Percentiles rank a stretch among this genome's conserved stretches.
phyloP scores from a whole-genome alignment of 2,888 invertebrate species.

The Biston stratarius region DNA sequence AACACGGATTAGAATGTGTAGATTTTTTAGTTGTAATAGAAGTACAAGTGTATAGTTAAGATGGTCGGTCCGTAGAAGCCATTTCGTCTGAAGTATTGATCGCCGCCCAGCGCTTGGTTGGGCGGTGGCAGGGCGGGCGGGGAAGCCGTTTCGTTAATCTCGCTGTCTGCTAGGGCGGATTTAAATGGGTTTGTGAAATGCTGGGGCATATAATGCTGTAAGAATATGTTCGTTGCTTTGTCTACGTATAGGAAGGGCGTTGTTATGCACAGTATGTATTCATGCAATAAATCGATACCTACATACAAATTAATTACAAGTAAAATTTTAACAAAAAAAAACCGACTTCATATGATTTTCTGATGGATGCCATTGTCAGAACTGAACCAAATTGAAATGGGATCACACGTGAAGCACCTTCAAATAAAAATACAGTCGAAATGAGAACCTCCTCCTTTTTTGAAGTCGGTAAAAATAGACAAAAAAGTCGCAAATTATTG shows the following conservation, averaged over 20 bases:
- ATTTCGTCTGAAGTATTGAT: conserved; percentile 39
- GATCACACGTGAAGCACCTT: no score
- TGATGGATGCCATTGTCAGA: no score
- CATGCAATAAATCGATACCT: no score
- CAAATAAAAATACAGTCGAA: no score
- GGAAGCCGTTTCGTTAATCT: conserved; percentile 64
- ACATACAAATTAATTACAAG: no score
- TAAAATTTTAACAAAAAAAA: no score
- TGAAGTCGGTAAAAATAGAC: no score
- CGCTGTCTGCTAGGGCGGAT: conserved; percentile 43
- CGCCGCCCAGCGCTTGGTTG: conserved; percentile 41
- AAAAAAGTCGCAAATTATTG: no score
- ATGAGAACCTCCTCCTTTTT: no score
- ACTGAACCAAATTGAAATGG: no score
- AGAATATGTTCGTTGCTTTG: not conserved
- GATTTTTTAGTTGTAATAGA: not conserved
- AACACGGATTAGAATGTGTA: not conserved
- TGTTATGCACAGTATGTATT: conserved; percentile 2
- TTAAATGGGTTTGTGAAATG: conserved; percentile 52
- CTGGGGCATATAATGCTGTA: conserved; percentile 33
- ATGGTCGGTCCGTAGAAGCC: conserved; percentile 27
- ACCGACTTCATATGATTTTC: no score
- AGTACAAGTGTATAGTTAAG: not conserved
- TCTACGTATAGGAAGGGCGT: conserved; percentile 7
- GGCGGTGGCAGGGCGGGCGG: conserved; percentile 45